Base-by-base conservation (phyloP, 2,888 invertebrate genomes). In the Epistrophella euchroma region DNA sequence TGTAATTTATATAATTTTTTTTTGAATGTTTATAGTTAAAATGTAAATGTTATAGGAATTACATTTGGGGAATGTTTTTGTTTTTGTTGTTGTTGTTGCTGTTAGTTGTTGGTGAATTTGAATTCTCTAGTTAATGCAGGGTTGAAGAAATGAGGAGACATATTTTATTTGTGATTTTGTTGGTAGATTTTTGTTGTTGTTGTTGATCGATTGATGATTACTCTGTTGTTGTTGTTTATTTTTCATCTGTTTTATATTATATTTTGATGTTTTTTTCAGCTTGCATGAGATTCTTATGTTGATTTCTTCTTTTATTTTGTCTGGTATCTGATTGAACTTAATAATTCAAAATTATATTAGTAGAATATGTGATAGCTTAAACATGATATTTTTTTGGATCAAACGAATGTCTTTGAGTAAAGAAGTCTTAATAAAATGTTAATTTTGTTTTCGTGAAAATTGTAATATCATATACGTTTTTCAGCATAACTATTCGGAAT, bases 171-270 rank as follows among this genome's bases (percentile, higher is more conserved):
- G 86, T 82, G 86, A 86, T 82, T 82, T 86, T 86, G 86, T 82
- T 82, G 52, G 45, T 66, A 32, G 52, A 62, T 73, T 17, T 71
- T 45, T n/a, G n/a, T 37, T 60, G 62, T 83, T 86, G 79, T 87
- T 86, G 80, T 86, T 86, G 66, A 85, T 76, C 80, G 60, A 83
- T 72, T 87, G 68, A 86, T 88, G 73, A 77, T 37, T 32, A n/a
- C 13, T 25, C 28, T 25, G 52, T 15, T 52, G 52, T 15, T 52
- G 9, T 58, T 35, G 35, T 56, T 17, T n/a, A n/a, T 58, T 62
- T 25, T 47, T 35, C 87, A 66, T 56, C 71, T 73, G 76, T 62
- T 72, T 72, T 55, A 19, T 58, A 7, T 50, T 15, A 4, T 86
- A 62, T 76, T 56, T 47, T 55, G 68, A 68, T 76, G 77, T 17